Percentiles rank a stretch among this genome's conserved stretches.
phyloP scores from a whole-genome alignment of 2,113 vertebrate species.

The Speoplatyrhinus poulsoni region DNA sequence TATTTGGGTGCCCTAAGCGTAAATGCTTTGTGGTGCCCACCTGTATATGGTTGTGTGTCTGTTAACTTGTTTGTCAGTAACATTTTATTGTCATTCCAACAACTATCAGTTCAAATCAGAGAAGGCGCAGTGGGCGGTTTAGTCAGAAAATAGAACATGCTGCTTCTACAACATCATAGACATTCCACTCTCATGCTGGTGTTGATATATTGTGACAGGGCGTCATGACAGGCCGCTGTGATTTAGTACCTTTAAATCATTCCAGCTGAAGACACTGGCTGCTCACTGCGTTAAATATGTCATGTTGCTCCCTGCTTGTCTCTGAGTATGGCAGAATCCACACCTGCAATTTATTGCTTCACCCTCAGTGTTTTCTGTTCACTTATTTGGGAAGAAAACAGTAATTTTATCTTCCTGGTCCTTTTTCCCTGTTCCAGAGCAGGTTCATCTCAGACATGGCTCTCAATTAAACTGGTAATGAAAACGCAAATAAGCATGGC shows the following conservation, averaged over 20 bases:
- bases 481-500: too few relatives aligned
- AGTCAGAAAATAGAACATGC: not conserved
- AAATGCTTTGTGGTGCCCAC: too few relatives aligned
- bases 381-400: too few relatives aligned
- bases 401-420: not conserved
- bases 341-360: slow-evolving; percentile 38
- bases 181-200: slow-evolving; percentile 26
- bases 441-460: too few relatives aligned
- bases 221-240: slow-evolving; percentile 28
- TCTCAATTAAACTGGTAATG: too few relatives aligned
- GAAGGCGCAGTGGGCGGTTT: slow-evolving; percentile 7
- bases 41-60: not conserved
- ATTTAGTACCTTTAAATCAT: slow-evolving; percentile 56
- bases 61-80: not conserved
- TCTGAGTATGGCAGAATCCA: slow-evolving; percentile 33
- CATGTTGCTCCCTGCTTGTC: slow-evolving; percentile 34
- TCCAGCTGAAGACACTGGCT: slow-evolving; percentile 1
- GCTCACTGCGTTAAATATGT: slow-evolving; percentile 43
- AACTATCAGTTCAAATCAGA: not conserved
- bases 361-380: not conserved
- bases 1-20: too few relatives aligned
- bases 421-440: not conserved
- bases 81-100: not conserved
- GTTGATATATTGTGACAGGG: slow-evolving; percentile 55
- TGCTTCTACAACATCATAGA: slow-evolving; percentile 38